Base-by-base conservation (phyloP, 2,113 vertebrate species). In the Bagarius yarrelli region DNA sequence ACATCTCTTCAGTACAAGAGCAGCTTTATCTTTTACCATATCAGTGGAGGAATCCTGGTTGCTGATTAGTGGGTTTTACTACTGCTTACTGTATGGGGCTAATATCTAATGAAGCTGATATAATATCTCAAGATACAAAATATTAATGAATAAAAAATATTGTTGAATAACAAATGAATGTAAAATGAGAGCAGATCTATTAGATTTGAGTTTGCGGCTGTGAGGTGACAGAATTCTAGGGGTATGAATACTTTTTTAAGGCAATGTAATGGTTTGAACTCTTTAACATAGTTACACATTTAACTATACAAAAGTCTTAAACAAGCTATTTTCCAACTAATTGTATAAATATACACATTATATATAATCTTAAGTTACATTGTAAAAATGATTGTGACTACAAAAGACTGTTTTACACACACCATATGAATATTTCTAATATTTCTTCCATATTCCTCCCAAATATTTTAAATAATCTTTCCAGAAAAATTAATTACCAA, bases 51-150 rank as follows among this genome's bases (percentile, higher is more conserved):
- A 4, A 95, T 93, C 82, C 91, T 97, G 83, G 95, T 98, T 63
- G 66, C 87, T 21, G 52, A 34, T 0, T 85, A 85, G 81, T 95
- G 93, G 86, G 95, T 98, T 72, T 97, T 85, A 98, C 96, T 0
- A 96, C 96, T 0, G 96, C 96, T 83, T 96, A 96, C 87, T 97
- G 96, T 89, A 94, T 95, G 88, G 88, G 93, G 96, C 96, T 36
- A 53, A 56, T 27, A 75, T 21, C 16, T 30, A 47, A 34, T 30
- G 34, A 47, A 34, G 2, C 14, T 75, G 53, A 59, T 57, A 16
- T 40, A 23, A n/a, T 56, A 21, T 36, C 16, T 8, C 40, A 56
- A 36, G 56, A 56, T 36, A 19, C 27, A 36, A 13, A 19, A 56
- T 5, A 23, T 1, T 15, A 56, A 75, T 23, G 21, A 19, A 23